phyloP scores from a whole-genome alignment of 2,797 vertebrate species.

The Helicolenus hilgendorfi region DNA sequence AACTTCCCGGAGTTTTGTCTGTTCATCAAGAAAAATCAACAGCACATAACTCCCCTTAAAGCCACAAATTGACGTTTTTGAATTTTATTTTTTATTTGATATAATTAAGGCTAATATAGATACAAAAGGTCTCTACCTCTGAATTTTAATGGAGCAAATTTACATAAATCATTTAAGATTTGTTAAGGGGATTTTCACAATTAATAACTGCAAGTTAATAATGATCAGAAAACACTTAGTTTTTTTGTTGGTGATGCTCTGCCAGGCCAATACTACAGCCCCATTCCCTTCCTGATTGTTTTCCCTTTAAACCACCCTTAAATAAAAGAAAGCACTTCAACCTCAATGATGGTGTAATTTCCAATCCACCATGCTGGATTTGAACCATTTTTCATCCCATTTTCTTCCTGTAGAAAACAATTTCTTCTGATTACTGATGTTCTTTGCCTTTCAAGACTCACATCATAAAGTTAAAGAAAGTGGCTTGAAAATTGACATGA shows the following conservation, averaged over 20 bases:
- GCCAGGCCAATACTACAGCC: no score
- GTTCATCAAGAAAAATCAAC: no score
- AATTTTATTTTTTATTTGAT: no score
- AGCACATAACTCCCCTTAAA: no score
- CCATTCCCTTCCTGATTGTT: no score
- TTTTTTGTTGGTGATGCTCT: no score
- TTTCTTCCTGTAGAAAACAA: neutral
- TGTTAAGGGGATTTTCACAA: neutral
- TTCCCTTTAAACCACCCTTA: neutral
- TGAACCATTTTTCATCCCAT: neutral
- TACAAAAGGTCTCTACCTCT: no score
- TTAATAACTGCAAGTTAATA: neutral
- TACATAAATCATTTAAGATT: neutral
- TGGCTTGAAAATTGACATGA: neutral
- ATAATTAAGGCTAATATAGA: no score
- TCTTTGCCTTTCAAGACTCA: neutral
- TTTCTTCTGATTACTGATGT: neutral
- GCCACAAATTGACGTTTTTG: no score
- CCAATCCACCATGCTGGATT: neutral
- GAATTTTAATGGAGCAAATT: neutral
- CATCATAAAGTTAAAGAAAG: neutral
- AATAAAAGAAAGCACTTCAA: neutral
- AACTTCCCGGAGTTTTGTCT: no score
- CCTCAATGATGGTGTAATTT: neutral
- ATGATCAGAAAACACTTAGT: neutral